Conservation (phyloP, 2,888 invertebrate genomes). For the Lasius platythorax region DNA sequence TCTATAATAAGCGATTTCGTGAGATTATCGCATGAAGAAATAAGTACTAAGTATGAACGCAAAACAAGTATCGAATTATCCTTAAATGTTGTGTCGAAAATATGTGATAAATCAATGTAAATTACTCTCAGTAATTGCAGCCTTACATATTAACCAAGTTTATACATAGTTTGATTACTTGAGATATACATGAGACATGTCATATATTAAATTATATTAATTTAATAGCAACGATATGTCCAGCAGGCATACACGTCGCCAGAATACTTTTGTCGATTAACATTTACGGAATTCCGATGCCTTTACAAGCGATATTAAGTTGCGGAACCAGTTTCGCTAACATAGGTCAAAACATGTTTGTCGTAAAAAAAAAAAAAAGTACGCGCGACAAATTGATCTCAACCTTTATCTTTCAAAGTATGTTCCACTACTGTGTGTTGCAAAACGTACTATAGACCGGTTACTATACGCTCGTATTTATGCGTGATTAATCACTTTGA, state of each 20-base stretch:
- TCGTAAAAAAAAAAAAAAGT: slow-evolving; percentile 13
- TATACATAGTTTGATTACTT: neutral
- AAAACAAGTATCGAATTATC: neutral
- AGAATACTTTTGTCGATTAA: slow-evolving; percentile 18
- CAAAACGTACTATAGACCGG: slow-evolving; percentile 37
- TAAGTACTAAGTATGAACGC: neutral
- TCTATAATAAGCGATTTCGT: neutral
- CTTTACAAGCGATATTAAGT: slow-evolving; percentile 13
- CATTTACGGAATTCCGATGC: slow-evolving; percentile 36
- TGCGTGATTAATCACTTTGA: slow-evolving; percentile 57
- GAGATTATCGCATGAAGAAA: neutral
- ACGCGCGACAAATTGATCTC: slow-evolving; percentile 47
- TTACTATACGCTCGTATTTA: slow-evolving; percentile 35
- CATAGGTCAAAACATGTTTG: slow-evolving; percentile 51
- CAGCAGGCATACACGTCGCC: neutral
- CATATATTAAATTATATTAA: slow-evolving; percentile 12
- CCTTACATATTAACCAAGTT: neutral
- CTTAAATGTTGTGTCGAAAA: neutral
- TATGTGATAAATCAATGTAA: neutral
- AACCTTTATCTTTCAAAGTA: slow-evolving; percentile 34
- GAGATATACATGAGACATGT: neutral
- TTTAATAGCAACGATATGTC: neutral
- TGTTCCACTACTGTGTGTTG: slow-evolving; percentile 33
- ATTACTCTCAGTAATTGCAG: neutral
- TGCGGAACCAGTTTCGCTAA: slow-evolving; percentile 43